Percentiles rank a stretch among this genome's conserved stretches.
Evolutionary conservation across 2,113 vertebrate genomes (phyloP).

Genomic region (Hystrix cristata): DNA sequence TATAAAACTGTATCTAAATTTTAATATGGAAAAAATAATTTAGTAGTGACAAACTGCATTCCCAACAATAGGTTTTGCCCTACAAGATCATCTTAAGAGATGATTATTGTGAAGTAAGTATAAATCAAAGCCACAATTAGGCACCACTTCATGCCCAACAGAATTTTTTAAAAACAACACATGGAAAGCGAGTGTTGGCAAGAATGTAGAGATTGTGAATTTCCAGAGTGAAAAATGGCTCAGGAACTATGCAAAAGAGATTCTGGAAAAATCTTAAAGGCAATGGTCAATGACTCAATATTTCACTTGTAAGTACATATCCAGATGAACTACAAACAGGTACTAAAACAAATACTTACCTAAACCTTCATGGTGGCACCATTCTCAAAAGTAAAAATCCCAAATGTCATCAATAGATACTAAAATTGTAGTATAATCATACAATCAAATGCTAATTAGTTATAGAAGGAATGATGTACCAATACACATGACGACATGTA

Average conservation of each 20-base stretch:
- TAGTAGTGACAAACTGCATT: conserved; percentile 33
- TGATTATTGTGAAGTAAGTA: background rate
- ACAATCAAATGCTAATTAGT: background rate
- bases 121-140: conserved; percentile 49
- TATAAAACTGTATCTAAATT: conserved; percentile 39
- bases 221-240: background rate
- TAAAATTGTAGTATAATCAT: background rate
- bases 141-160: background rate
- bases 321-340: background rate
- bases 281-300: background rate
- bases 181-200: background rate
- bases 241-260: background rate
- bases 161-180: background rate
- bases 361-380: background rate
- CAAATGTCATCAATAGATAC: background rate
- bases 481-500: background rate
- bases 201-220: background rate
- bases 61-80: conserved; percentile 10
- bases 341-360: background rate
- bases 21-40: conserved; percentile 2
- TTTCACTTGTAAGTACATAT: background rate
- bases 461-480: background rate
- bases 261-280: background rate
- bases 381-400: background rate
- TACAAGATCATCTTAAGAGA: background rate